A percentile compares a stretch with the other conserved stretches of the same genome.
phyloP scores from a whole-genome alignment of 1,140 invertebrate species.

The Periplaneta americana region DNA sequence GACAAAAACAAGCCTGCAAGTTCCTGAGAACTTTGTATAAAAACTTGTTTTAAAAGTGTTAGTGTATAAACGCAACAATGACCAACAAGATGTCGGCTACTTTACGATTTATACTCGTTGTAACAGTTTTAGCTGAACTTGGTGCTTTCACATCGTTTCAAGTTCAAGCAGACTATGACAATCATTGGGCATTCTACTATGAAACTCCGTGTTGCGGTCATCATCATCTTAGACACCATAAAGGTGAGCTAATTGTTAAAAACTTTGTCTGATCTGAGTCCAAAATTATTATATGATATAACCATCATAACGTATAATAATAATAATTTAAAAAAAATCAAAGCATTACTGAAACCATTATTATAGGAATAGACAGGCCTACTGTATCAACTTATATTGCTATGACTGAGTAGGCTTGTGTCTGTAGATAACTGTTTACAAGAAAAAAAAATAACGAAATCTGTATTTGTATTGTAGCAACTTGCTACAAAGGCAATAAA shows the following conservation, averaged over 20 bases:
- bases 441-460: no score
- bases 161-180: slow-evolving; percentile 2
- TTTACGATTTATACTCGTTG: not conserved
- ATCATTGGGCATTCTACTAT: slow-evolving; percentile 12
- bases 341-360: no score
- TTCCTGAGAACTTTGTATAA: not conserved
- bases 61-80: not conserved
- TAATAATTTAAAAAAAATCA: no score
- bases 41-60: not conserved
- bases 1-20: not conserved
- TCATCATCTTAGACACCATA: slow-evolving; percentile 11
- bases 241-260: not conserved
- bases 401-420: no score
- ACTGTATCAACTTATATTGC: no score
- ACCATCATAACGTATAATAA: no score
- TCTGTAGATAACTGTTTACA: no score
- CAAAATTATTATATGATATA: no score
- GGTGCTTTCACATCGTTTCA: slow-evolving; percentile 3
- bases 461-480: no score
- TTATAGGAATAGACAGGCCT: no score
- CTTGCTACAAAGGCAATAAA: no score
- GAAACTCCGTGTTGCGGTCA: slow-evolving; percentile 9
- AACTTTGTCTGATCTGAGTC: not conserved
- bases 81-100: not conserved
- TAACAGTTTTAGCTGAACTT: not conserved